These are phyloP conservation scores for Tretioscincus oriximinensis DNA, from an alignment of 2,113 vertebrate species.

Conservation along the genomic window DNA sequence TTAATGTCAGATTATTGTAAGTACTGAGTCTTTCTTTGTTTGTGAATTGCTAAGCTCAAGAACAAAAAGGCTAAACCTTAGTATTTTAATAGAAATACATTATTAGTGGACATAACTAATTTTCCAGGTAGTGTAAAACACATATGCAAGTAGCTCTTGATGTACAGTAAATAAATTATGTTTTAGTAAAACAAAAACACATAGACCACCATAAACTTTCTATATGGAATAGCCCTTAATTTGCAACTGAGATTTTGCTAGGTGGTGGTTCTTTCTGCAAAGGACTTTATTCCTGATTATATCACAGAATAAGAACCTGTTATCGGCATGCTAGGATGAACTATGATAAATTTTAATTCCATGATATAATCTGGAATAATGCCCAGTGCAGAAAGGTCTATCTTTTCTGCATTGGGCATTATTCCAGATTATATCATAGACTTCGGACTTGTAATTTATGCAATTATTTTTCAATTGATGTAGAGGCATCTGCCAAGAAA, in stretches of 20 bases:
- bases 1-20: not conserved
- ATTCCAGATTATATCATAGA: no score
- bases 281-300: no score
- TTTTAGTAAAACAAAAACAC: not conserved
- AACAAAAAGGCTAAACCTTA: not conserved
- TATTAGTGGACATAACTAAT: not conserved
- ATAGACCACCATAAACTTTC: not conserved
- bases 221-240: not conserved
- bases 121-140: not conserved
- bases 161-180: conserved; percentile 1
- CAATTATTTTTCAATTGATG: not conserved
- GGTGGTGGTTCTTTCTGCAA: not conserved
- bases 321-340: no score
- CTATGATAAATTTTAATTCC: no score
- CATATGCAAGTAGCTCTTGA: not conserved
- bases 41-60: not conserved
- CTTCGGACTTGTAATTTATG: no score
- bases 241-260: not conserved
- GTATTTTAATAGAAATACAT: not conserved
- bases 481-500: not conserved
- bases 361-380: no score
- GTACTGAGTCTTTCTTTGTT: not conserved
- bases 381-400: not conserved
- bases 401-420: no score
- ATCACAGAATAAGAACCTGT: no score